Evolutionary conservation across 2,888 invertebrate genomes (phyloP).

Genomic region (Amblyjoppa fuscipennis): DNA sequence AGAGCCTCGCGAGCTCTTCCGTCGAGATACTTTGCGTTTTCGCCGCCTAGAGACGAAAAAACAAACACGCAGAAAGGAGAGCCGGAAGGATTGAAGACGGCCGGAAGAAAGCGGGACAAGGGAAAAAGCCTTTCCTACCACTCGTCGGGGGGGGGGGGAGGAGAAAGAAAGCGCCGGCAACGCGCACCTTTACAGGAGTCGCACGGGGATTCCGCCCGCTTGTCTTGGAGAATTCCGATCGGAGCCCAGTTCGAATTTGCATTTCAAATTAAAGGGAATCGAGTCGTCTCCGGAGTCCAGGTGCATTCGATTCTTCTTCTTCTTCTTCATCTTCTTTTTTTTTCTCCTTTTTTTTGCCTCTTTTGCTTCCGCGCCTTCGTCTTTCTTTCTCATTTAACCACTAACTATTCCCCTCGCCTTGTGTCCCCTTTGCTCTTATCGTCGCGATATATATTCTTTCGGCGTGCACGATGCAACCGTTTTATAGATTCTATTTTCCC

Average conservation of each 20-base stretch:
- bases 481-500: constrained; percentile 58
- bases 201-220: constrained; percentile 58
- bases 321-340: constrained; percentile 9
- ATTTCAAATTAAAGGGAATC: constrained; percentile 69
- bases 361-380: background rate
- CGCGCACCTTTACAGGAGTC: constrained; percentile 24
- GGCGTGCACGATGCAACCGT: constrained; percentile 55
- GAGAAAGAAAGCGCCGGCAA: constrained; percentile 10
- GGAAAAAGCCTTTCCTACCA: constrained; percentile 59
- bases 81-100: constrained; percentile 15
- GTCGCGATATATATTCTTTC: constrained; percentile 55
- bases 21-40: constrained; percentile 27
- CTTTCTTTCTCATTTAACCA: constrained; percentile 29
- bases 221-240: constrained; percentile 56
- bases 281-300: constrained; percentile 60
- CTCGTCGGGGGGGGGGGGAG: constrained; percentile 26
- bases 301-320: constrained; percentile 28
- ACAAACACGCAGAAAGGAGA: constrained; percentile 27
- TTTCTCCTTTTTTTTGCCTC: constrained; percentile 1
- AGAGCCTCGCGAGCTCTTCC: constrained; percentile 30
- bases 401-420: background rate
- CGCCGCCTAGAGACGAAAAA: constrained; percentile 25
- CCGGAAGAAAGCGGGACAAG: constrained; percentile 23
- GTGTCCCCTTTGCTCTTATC: background rate
- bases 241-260: constrained; percentile 57